These are phyloP conservation scores for Teleiodes luculella DNA, from an alignment of 2,888 invertebrate genomes.

Conservation along the genomic window DNA sequence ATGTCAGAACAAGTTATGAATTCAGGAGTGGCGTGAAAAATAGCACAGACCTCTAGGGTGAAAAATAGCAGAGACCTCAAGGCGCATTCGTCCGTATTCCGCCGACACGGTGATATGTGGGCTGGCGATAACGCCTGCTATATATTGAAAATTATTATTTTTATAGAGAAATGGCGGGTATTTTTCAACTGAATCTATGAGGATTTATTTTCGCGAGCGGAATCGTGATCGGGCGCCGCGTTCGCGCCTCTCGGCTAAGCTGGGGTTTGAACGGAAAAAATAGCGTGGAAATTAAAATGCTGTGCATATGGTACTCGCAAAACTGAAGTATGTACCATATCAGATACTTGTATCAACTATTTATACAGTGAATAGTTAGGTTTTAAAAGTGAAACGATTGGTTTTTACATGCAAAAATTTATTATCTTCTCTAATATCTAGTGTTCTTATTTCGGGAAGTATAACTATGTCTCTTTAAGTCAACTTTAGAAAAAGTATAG, in stretches of 20 bases:
- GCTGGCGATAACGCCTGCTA: slow-evolving; percentile 29
- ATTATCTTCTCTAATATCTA: too few species aligned
- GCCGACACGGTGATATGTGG: slow-evolving; percentile 26
- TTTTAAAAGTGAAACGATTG: too few species aligned
- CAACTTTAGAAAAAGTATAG: too few species aligned
- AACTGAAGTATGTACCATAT: too few species aligned
- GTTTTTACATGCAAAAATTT: too few species aligned
- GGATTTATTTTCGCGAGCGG: neutral
- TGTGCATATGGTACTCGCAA: too few species aligned
- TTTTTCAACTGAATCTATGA: slow-evolving; percentile 5
- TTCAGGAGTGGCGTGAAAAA: slow-evolving; percentile 58
- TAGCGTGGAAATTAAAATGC: neutral
- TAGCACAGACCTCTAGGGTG: slow-evolving; percentile 42
- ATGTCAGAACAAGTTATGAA: slow-evolving; percentile 59
- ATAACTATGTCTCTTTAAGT: too few species aligned
- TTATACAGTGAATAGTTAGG: too few species aligned
- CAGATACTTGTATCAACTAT: too few species aligned
- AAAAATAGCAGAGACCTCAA: slow-evolving; percentile 49
- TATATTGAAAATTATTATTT: slow-evolving; percentile 31
- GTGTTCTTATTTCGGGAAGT: too few species aligned
- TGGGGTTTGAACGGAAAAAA: neutral
- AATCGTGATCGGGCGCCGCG: neutral
- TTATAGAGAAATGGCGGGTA: slow-evolving; percentile 10
- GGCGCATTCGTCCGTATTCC: slow-evolving; percentile 40
- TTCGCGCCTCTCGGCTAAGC: neutral